These are phyloP conservation scores for Bemisia tabaci DNA, from an alignment of 1,140 invertebrate species.

Conservation along the genomic window DNA sequence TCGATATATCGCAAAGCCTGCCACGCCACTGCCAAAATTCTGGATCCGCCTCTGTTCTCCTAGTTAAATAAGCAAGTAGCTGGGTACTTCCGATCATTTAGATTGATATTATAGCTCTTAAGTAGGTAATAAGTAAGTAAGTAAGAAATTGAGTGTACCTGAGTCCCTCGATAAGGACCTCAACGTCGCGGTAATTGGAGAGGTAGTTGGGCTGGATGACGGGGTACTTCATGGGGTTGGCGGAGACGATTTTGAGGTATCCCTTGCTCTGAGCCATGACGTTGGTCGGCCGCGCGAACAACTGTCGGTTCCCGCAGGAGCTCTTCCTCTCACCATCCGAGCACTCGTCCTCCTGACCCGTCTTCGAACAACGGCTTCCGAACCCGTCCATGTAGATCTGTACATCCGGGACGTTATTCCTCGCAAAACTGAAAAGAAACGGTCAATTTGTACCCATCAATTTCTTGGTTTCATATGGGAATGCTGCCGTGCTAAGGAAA, in stretches of 20 bases:
- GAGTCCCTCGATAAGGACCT: no score
- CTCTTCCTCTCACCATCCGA: conserved; percentile 5
- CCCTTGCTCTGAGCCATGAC: conserved; percentile 37
- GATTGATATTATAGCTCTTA: no score
- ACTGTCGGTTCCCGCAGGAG: neutral
- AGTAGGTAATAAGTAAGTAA: no score
- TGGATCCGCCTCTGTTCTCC: no score
- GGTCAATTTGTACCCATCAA: no score
- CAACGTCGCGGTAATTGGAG: conserved; percentile 34
- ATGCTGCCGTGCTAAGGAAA: no score
- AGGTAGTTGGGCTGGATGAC: conserved; percentile 58
- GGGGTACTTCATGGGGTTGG: conserved; percentile 45
- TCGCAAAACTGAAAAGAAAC: conserved; percentile 16
- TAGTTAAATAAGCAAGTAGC: no score
- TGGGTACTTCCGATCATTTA: no score
- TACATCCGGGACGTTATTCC: conserved; percentile 27
- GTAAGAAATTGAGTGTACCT: no score
- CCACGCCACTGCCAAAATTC: no score
- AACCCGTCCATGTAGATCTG: conserved; percentile 55
- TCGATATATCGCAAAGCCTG: no score
- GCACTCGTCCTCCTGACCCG: conserved; percentile 19
- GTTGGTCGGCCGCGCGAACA: conserved; percentile 19
- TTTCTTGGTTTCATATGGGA: no score
- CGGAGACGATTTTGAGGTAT: conserved; percentile 35
- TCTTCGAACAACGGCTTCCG: conserved; percentile 42